These are phyloP conservation scores for Nemurella pictetii DNA, from an alignment of 2,888 invertebrate species.

Conservation along the genomic window DNA sequence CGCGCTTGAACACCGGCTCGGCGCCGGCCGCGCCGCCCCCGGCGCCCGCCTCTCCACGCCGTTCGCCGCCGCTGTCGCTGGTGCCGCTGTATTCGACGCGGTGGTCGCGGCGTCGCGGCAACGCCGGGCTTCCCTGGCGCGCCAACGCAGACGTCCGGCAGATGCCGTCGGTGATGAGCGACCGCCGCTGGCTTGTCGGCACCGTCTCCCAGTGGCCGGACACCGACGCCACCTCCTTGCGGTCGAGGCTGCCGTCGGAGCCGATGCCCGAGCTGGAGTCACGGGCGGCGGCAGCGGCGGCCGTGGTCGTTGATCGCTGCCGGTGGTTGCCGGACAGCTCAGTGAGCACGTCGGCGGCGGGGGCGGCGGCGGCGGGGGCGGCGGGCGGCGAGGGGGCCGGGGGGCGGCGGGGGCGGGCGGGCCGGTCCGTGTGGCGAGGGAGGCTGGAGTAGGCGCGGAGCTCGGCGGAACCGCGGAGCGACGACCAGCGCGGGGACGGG, in stretches of 20 bases:
- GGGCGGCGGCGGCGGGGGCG: slow-evolving; percentile 11
- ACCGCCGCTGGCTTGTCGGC: not conserved
- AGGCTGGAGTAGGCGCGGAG: slow-evolving; percentile 63
- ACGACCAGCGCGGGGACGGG: slow-evolving; percentile 56
- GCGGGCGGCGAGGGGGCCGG: slow-evolving; percentile 30
- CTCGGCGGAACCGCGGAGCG: slow-evolving; percentile 58
- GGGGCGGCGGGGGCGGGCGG: slow-evolving; percentile 36
- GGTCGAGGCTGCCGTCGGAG: slow-evolving; percentile 13
- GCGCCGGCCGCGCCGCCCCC: slow-evolving; percentile 64
- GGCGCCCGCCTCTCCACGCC: slow-evolving; percentile 10
- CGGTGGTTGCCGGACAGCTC: not conserved
- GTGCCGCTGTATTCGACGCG: slow-evolving; percentile 36
- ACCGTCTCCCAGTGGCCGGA: not conserved
- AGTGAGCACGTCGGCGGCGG: not conserved
- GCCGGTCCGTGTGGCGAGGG: slow-evolving; percentile 59
- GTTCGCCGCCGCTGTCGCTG: slow-evolving; percentile 40
- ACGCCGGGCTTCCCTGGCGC: not conserved
- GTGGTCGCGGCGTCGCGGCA: not conserved
- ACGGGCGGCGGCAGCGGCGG: not conserved
- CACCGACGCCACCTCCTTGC: not conserved
- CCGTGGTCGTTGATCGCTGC: too few relatives aligned
- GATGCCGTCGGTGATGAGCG: slow-evolving; percentile 13
- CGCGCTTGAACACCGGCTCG: slow-evolving; percentile 66
- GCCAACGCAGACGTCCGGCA: not conserved
- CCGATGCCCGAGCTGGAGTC: slow-evolving; percentile 16